Evolutionary conservation across 1,140 invertebrate genomes (phyloP).

Genomic region (Magallana angulata): DNA sequence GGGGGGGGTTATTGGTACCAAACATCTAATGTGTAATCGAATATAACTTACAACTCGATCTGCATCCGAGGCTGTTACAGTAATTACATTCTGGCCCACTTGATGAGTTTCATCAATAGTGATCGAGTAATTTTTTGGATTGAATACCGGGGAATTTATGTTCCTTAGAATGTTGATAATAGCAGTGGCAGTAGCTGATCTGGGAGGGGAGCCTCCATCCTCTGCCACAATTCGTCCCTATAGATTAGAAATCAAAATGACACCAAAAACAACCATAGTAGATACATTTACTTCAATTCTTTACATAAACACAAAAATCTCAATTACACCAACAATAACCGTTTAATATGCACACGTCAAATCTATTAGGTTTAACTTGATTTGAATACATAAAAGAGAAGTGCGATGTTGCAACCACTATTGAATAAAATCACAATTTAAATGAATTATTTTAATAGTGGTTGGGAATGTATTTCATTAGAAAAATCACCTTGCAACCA

Average conservation of each 20-base stretch:
- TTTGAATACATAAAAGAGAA: no score
- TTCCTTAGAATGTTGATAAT: conserved; percentile 81
- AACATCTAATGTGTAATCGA: no score
- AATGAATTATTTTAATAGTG: no score
- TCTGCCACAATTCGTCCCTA: conserved; percentile 70
- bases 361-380: no score
- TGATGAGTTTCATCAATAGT: conserved; percentile 64
- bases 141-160: conserved; percentile 88
- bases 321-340: not conserved
- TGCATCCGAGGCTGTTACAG: conserved; percentile 64
- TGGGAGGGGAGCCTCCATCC: conserved; percentile 70
- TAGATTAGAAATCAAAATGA: conserved; percentile 12
- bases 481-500: no score
- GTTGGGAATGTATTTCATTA: no score
- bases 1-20: no score
- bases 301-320: no score
- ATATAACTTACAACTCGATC: conserved; percentile 69
- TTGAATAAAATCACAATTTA: no score
- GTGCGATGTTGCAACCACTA: no score
- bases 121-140: conserved; percentile 48
- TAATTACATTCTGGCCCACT: conserved; percentile 55
- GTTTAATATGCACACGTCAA: no score
- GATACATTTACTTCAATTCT: no score
- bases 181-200: conserved; percentile 65
- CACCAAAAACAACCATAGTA: not conserved